Conservation (phyloP, 2,888 invertebrate genomes). For the Cheilosia vernalis region DNA sequence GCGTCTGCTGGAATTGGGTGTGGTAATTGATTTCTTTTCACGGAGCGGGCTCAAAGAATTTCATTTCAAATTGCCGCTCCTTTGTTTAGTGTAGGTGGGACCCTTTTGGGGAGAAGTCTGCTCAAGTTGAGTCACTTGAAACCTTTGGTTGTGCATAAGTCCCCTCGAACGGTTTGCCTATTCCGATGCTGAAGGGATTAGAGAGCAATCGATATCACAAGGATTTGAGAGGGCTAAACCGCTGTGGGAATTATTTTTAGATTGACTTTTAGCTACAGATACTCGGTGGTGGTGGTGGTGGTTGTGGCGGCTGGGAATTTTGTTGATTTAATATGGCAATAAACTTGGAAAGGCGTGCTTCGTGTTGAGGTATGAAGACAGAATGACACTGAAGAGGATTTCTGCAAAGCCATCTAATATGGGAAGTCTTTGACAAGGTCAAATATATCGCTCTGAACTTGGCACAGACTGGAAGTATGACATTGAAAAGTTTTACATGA, state of each 20-base stretch:
- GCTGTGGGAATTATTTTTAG: slow-evolving; percentile 10
- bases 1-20: slow-evolving; percentile 31
- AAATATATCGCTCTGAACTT: no score
- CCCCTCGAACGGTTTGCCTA: slow-evolving; percentile 12
- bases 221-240: background rate
- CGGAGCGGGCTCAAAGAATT: slow-evolving; percentile 32
- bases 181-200: slow-evolving; percentile 9
- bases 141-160: slow-evolving; percentile 4
- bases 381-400: no score
- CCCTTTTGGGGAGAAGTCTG: background rate
- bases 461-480: no score
- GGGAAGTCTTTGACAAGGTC: no score
- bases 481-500: no score
- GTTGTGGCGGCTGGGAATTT: background rate
- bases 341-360: background rate
- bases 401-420: no score
- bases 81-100: slow-evolving; percentile 17
- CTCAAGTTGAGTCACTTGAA: slow-evolving; percentile 24
- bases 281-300: background rate
- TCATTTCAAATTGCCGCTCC: slow-evolving; percentile 45
- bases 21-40: slow-evolving; percentile 57
- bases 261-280: background rate
- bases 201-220: slow-evolving; percentile 10
- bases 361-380: background rate
- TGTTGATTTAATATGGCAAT: slow-evolving; percentile 16